Conservation (phyloP, 2,888 invertebrate species). For the Leptinotarsa tumamoca region DNA sequence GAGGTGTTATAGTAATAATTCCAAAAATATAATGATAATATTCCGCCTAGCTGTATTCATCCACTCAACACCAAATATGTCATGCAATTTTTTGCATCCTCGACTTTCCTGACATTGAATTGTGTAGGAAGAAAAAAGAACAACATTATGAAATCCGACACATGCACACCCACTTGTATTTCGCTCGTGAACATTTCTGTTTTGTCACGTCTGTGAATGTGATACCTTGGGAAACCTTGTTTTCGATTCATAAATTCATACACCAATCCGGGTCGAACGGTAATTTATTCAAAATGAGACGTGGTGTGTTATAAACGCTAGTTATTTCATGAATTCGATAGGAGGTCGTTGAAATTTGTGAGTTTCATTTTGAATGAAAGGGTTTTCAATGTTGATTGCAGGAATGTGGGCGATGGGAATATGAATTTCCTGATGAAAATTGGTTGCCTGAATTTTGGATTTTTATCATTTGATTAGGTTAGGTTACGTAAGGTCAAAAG, state of each 20-base stretch:
- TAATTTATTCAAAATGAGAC: background rate
- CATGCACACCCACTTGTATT: slow-evolving; percentile 32
- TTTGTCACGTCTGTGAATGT: slow-evolving; percentile 46
- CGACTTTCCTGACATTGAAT: background rate
- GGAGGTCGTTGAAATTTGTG: background rate
- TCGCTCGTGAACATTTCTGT: slow-evolving; percentile 37
- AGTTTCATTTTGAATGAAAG: background rate
- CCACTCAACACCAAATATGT: background rate
- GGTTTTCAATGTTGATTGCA: background rate
- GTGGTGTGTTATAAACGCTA: background rate
- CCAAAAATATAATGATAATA: too few relatives aligned
- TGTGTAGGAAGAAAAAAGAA: background rate
- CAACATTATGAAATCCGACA: slow-evolving; percentile 36
- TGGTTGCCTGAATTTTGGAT: too few relatives aligned
- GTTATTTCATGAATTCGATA: background rate
- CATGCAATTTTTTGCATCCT: background rate
- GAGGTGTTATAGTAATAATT: too few relatives aligned
- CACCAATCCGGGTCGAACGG: background rate
- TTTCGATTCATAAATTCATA: slow-evolving; percentile 36
- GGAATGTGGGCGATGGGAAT: too few relatives aligned
- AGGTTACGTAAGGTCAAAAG: too few relatives aligned
- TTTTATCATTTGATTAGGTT: too few relatives aligned
- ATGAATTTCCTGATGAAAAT: too few relatives aligned
- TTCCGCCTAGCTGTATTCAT: too few relatives aligned
- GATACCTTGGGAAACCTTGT: slow-evolving; percentile 46